Conservation (phyloP, 2,888 invertebrate genomes). For the Drosophila neoperkinsi region DNA sequence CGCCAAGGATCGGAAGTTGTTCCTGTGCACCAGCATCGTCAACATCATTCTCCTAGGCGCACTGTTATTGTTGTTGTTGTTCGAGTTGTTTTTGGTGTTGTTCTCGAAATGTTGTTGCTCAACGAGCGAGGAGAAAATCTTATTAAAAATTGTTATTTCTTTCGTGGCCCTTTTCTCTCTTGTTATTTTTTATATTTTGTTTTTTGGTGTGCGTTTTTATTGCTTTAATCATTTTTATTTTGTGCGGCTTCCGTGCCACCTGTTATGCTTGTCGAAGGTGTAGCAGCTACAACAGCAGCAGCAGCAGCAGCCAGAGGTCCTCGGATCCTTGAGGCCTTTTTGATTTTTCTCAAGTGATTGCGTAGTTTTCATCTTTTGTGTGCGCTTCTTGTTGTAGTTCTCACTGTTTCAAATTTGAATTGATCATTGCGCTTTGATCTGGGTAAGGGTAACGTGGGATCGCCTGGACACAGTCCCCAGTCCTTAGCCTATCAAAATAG, state of each 20-base stretch:
- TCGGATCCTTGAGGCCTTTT: slow-evolving; percentile 64
- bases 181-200: slow-evolving; percentile 59
- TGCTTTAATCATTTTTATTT: slow-evolving; percentile 81
- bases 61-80: slow-evolving; percentile 16
- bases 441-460: slow-evolving; percentile 72
- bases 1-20: slow-evolving; percentile 72
- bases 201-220: slow-evolving; percentile 53
- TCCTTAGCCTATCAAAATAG: slow-evolving; percentile 66
- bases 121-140: slow-evolving; percentile 70
- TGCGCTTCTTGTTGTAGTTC: slow-evolving; percentile 62
- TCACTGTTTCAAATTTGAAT: slow-evolving; percentile 80
- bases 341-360: slow-evolving; percentile 83
- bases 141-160: slow-evolving; percentile 81
- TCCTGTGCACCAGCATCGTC: slow-evolving; percentile 35
- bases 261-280: slow-evolving; percentile 67
- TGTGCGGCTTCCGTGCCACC: slow-evolving; percentile 84
- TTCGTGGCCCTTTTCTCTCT: slow-evolving; percentile 58
- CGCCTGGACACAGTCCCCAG: not conserved
- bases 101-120: slow-evolving; percentile 46
- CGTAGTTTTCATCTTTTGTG: slow-evolving; percentile 76
- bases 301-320: slow-evolving; percentile 58
- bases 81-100: slow-evolving; percentile 29
- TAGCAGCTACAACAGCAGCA: slow-evolving; percentile 18
- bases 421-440: slow-evolving; percentile 73
- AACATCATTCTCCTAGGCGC: slow-evolving; percentile 37